phyloP scores from a whole-genome alignment of 2,113 vertebrate species.

The Coryphaenoides rupestris region DNA sequence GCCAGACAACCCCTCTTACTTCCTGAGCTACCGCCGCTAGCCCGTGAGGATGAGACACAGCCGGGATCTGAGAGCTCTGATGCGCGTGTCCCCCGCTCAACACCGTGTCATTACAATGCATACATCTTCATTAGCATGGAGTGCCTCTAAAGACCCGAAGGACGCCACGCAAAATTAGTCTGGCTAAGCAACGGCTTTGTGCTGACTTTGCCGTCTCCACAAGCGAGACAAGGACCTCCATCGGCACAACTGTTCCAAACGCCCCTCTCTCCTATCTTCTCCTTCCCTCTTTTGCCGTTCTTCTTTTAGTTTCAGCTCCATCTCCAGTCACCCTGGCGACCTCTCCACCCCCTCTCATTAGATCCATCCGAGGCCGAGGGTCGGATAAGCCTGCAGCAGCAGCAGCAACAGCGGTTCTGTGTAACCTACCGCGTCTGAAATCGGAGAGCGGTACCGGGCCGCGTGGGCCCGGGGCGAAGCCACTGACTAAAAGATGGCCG shows the following conservation, averaged over 20 bases:
- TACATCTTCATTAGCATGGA: slow-evolving; percentile 64
- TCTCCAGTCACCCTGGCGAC: no score
- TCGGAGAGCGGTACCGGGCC: no score
- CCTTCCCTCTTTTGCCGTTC: no score
- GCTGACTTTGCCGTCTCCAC: slow-evolving; percentile 34
- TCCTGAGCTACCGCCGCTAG: no score
- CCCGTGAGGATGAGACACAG: slow-evolving; percentile 7
- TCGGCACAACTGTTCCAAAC: background rate
- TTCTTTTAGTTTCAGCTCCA: no score
- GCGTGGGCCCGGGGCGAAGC: no score
- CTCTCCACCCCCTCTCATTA: background rate
- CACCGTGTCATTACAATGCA: slow-evolving; percentile 48
- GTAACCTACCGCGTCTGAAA: no score
- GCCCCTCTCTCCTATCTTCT: background rate
- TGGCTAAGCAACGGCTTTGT: slow-evolving; percentile 25
- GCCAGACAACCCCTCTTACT: no score
- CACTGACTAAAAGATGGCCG: no score
- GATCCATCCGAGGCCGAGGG: background rate
- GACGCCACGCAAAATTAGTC: slow-evolving; percentile 37
- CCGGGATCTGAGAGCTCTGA: slow-evolving; percentile 6
- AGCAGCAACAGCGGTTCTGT: no score
- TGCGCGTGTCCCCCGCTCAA: slow-evolving; percentile 28
- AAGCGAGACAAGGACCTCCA: slow-evolving; percentile 13
- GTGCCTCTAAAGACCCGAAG: slow-evolving; percentile 51
- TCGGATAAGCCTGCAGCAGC: no score